phyloP scores from a whole-genome alignment of 2,888 invertebrate species.

The Xanthia togata region DNA sequence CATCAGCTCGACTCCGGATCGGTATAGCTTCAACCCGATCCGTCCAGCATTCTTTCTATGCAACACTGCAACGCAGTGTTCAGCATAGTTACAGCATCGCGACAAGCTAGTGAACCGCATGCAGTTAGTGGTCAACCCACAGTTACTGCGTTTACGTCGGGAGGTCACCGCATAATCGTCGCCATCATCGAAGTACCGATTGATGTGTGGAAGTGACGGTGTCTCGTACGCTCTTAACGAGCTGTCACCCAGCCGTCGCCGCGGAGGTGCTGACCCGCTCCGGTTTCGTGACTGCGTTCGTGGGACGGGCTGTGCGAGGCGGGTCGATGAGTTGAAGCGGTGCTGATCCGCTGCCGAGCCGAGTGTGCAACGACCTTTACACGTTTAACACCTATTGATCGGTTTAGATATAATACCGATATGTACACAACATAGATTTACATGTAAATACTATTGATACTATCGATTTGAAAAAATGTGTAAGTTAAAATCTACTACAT shows the following conservation, averaged over 20 bases:
- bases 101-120: not conserved
- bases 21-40: conserved; percentile 6
- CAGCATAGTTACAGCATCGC: not conserved
- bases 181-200: not conserved
- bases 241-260: not conserved
- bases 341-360: conserved; percentile 31
- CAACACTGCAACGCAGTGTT: not conserved
- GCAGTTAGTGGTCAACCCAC: not conserved
- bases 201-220: not conserved
- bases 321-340: not conserved
- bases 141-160: not conserved
- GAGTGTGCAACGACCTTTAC: conserved; percentile 43
- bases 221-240: not conserved
- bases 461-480: conserved; percentile 36
- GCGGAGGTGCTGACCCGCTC: not conserved
- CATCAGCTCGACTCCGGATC: conserved; percentile 32
- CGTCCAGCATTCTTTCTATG: not conserved
- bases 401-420: conserved; percentile 50
- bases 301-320: not conserved
- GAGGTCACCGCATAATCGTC: not conserved
- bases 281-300: not conserved
- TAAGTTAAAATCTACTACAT: conserved; percentile 24
- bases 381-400: conserved; percentile 55
- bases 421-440: conserved; percentile 47
- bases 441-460: conserved; percentile 56